Base-by-base conservation (phyloP, 2,888 invertebrate genomes). In the Quadroppia sp. region DNA sequence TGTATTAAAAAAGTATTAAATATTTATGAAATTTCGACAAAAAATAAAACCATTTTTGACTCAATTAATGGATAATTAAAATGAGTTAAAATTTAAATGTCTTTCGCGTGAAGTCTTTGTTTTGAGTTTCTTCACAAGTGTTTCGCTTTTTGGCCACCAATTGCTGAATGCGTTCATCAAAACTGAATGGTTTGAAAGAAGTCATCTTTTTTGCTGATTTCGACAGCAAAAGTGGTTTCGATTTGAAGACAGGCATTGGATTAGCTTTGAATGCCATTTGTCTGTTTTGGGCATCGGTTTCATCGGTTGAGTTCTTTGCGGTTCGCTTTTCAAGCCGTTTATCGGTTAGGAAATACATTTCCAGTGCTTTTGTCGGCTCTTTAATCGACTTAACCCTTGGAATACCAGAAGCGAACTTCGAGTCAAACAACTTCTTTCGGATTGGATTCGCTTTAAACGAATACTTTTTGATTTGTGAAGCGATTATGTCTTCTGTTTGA, bases 401-500 rank as follows among this genome's bases (percentile, higher is more conserved):
- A 20, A 64, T 64, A 64, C 64, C 64, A 2, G 36, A 36, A 13
- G 64, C 64, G 11, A 64, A 64, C 11, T 36, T 32, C 2, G 64
- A 15, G 20, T 64, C 64, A 20, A 64, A 64, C 36, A 64, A 64
- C 36, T 64, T 64, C 64, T 64, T 64, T 17, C 64, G 32, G 20
- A 64, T 64, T 11, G 64, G 64, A 40, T 64, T 32, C 28, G 64
- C 64, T 64, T 64, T 64, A 17, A 64, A 64, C 20, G 64, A 30
- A n/a, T 64, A 64, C 11, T 64, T 64, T n/a, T 64, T 64, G 20
- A 64, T 64, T 36, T 64, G 1, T 4, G 32, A 40, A 17, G 36
- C 64, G 13, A 64, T 64, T 40, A 64, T 64, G n/a, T 64, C 64
- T 64, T 64, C 64, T 4, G 32, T 32, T 64, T 32, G 36, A 1